Base-by-base conservation (phyloP, 2,888 invertebrate species). In the Gymnosoma rotundatum region DNA sequence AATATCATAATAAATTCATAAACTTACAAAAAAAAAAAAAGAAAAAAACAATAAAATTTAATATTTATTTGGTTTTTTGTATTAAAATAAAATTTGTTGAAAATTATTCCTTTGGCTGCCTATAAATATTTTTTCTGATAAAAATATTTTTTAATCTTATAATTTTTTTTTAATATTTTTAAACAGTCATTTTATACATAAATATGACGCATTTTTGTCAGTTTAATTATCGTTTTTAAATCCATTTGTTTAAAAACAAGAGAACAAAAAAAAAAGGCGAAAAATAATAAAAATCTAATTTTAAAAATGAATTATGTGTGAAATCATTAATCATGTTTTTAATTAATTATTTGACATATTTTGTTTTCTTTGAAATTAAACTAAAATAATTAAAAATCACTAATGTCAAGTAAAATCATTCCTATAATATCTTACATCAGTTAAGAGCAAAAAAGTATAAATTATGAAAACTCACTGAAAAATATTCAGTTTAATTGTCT, bases 241-340 rank as follows among this genome's bases (percentile, higher is more conserved):
- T 18, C 25, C 18, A 74, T 74, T 80, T 74, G 54, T 61, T 80
- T 69, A 45, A 64, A 74, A 61, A 61, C 8, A 45, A 67, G 9
- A 63, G n/a, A 66, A 12, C 14, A 63, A 18, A 20, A 18, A 32
- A 69, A 61, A 45, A 21, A 48, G 14, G n/a, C 38, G 8, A 58
- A 60, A 32, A 32, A 32, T 32, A 32, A 32, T 7, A 0, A 32
- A 32, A 61, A 61, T 61, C 45, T 61, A 54, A 18, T 75, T 56
- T 58, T 6, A 72, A 58, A 58, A 56, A 78, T 73, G 81, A 78
- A 72, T 42, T 72, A 66, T 74, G 64, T 78, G 66, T 58, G 58
- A 75, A 72, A 83, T 78, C 78, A 81, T 86, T 83, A 83, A 86
- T 86, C 74, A 86, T 66, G 66, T 74, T 67, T 52, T 72, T 80